Evolutionary conservation across 2,888 invertebrate species (phyloP), one percentile per base, ranked within the genome.

Genomic region (Cryptocheilus praepositus): DNA sequence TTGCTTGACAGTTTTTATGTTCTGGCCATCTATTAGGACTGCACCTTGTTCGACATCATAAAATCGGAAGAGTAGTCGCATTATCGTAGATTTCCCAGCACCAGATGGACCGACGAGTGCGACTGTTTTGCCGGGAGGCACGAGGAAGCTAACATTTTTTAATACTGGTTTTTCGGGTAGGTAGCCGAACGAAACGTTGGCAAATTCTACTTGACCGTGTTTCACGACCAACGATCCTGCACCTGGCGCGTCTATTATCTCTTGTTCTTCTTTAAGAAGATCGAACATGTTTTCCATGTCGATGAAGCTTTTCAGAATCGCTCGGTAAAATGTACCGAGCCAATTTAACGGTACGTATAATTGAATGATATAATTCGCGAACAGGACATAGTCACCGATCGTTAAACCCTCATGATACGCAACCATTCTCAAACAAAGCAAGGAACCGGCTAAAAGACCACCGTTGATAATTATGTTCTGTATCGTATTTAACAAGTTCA

Each of bases 201-300:
- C 92, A 89, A 99, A 98, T 88, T 97, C 96, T 28, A 99, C 93
- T 54, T 91, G 91, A 18, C 95, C 96, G 61, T 92, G 92, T 52
- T 92, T 91, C 11, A 95, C 90, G 2, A 91, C 80, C 56, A 98
- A 88, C 0, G 93, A 92, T 0, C 92, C 92, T 8, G 98, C 97
- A 61, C 95, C 94, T 0, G 94, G 92, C 0, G 93, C 93, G 89
- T 99, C 98, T 2, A 93, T 91, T 22, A 98, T 93, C 90, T 99
- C 98, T 61, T 95, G 93, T 53, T 95, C 93, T 83, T 97, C 96
- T 46, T 94, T 92, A 83, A 99, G 91, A 71, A 99, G 89, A 80
- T 98, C 98, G 87, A 99, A 97, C 99, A 99, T 98, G 89, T 99
- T 99, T 89, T 99, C 99, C 99, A 99, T 99, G 86, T 99, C 99